Conservation (phyloP, 2,888 invertebrate genomes). For the Lithophane semibrunnea region DNA sequence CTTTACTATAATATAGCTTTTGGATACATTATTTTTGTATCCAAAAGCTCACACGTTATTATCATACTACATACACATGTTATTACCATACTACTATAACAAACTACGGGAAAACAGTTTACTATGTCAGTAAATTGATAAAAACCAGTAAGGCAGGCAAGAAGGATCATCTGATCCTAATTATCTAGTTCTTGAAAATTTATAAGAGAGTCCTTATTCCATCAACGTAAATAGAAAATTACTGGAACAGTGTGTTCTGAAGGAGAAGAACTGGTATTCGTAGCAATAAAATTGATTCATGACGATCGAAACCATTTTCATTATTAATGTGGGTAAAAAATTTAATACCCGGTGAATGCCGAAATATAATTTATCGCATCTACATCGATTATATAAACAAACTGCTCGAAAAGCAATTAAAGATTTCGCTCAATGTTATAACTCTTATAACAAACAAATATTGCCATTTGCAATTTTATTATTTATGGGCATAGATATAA, state of each 20-base stretch:
- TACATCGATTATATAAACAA: constrained; percentile 66
- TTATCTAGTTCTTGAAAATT: neutral
- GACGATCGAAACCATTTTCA: constrained; percentile 27
- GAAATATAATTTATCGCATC: constrained; percentile 62
- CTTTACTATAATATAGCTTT: neutral
- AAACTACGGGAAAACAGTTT: neutral
- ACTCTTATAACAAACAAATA: constrained; percentile 66
- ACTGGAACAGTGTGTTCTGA: neutral
- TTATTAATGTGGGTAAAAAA: constrained; percentile 63
- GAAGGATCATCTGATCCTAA: neutral
- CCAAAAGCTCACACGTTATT: neutral
- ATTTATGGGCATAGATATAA: constrained; percentile 66
- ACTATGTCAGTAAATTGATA: neutral
- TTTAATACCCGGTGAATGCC: constrained; percentile 56
- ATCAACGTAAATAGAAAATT: constrained; percentile 17
- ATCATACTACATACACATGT: neutral
- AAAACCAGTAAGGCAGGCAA: neutral
- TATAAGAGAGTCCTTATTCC: neutral
- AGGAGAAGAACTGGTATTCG: constrained; percentile 19
- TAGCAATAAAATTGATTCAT: constrained; percentile 33
- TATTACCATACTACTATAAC: neutral
- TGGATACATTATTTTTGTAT: neutral
- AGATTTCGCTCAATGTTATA: constrained; percentile 67
- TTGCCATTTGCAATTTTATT: constrained; percentile 66
- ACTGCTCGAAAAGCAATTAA: constrained; percentile 67